Evolutionary conservation across 2,797 vertebrate genomes (phyloP).

Genomic region (Macrochelys suwanniensis): DNA sequence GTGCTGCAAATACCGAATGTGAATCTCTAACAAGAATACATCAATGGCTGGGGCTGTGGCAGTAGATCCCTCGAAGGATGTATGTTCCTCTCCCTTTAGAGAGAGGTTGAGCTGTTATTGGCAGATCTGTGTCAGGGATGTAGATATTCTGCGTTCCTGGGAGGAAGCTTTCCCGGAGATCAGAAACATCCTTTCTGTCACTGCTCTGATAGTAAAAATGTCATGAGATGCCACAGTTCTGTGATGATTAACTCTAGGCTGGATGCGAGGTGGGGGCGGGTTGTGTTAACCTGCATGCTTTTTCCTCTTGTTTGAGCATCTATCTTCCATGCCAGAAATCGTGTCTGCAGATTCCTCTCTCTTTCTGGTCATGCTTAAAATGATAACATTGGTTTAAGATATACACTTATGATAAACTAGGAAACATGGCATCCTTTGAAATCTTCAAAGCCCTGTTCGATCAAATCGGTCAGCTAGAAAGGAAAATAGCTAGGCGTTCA

Average conservation of each 20-base stretch:
- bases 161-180: conserved; percentile 45
- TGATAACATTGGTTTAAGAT: conserved; percentile 72
- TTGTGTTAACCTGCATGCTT: background rate
- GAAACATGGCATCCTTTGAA: conserved; percentile 41
- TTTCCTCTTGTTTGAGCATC: background rate
- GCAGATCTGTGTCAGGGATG: background rate
- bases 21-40: background rate
- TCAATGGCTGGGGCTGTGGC: background rate
- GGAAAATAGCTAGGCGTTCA: background rate
- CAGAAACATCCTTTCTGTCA: conserved; percentile 50
- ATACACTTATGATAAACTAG: conserved; percentile 64
- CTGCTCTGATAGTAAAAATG: conserved; percentile 50
- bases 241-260: conserved; percentile 53
- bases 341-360: conserved; percentile 35
- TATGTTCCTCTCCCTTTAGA: background rate
- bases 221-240: conserved; percentile 38
- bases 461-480: conserved; percentile 12
- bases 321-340: conserved; percentile 25
- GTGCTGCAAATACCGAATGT: background rate
- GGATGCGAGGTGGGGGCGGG: background rate
- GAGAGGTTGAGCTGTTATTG: background rate
- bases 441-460: conserved; percentile 59
- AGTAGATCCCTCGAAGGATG: background rate
- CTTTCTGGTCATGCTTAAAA: conserved; percentile 59
- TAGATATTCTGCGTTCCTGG: background rate